Conservation (phyloP, 2,888 invertebrate genomes). For the Baccha elongata region DNA sequence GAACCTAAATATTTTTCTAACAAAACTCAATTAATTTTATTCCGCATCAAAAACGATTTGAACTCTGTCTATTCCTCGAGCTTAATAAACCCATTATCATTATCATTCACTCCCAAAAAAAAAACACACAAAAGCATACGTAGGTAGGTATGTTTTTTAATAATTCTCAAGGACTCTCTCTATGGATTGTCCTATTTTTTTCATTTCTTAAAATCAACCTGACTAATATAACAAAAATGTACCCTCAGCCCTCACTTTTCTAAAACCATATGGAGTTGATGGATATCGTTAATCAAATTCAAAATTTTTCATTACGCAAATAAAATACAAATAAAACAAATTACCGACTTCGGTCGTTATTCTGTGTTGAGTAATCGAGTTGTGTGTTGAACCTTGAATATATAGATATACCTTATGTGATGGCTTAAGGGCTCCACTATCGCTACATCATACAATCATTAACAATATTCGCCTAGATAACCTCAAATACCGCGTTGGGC, state of each 20-base stretch:
- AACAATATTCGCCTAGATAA: constrained; percentile 68
- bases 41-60: constrained; percentile 50
- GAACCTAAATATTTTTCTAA: constrained; percentile 53
- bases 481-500: constrained; percentile 59
- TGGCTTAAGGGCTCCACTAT: constrained; percentile 38
- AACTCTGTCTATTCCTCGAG: constrained; percentile 29
- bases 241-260: not conserved
- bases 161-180: constrained; percentile 57
- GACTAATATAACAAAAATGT: not conserved
- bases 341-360: constrained; percentile 61
- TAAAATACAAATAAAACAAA: constrained; percentile 71
- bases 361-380: constrained; percentile 19
- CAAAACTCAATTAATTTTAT: constrained; percentile 63
- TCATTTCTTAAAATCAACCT: constrained; percentile 34
- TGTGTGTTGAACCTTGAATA: not conserved
- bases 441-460: constrained; percentile 61
- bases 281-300: constrained; percentile 63
- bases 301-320: constrained; percentile 63
- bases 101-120: constrained; percentile 59
- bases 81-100: constrained; percentile 67
- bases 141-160: not conserved
- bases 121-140: not conserved
- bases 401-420: not conserved
- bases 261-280: not conserved
- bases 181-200: constrained; percentile 40